Conservation (phyloP, 2,113 vertebrate species). For the Corythornis cristatus region DNA sequence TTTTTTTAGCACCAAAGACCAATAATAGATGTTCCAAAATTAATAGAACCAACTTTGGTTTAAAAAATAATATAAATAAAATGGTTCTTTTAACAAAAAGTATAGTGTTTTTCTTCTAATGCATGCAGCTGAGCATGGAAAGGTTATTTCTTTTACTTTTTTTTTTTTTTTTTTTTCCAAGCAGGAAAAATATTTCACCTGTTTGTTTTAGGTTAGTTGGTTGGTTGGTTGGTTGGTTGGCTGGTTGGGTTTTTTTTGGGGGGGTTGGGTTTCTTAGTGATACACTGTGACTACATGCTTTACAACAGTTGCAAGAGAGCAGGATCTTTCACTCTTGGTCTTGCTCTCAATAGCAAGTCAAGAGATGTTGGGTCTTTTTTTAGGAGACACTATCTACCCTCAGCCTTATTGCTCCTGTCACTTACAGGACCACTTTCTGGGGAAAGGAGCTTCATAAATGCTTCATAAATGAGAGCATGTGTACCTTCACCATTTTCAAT, state of each 20-base stretch:
- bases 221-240: too few relatives aligned
- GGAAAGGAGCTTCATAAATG: neutral
- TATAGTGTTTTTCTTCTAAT: neutral
- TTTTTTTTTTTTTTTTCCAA: neutral
- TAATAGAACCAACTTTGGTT: neutral
- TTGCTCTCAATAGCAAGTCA: neutral
- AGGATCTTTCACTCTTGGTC: neutral
- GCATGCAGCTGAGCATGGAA: neutral
- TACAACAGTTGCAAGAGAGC: neutral
- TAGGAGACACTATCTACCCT: neutral
- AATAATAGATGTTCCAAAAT: neutral
- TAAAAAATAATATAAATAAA: neutral
- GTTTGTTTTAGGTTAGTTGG: neutral
- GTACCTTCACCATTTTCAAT: neutral
- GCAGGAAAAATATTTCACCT: neutral
- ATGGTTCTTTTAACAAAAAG: neutral
- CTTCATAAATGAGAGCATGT: accelerated
- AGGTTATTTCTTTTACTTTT: neutral
- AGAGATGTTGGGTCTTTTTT: neutral
- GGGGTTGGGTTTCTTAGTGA: accelerated
- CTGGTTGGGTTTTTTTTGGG: too few relatives aligned
- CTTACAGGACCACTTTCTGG: neutral
- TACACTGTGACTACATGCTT: neutral
- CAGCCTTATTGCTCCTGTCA: neutral
- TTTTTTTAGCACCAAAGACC: neutral